Evolutionary conservation across 2,797 vertebrate genomes (phyloP).

Genomic region (Cynodonichthys magdalenae): DNA sequence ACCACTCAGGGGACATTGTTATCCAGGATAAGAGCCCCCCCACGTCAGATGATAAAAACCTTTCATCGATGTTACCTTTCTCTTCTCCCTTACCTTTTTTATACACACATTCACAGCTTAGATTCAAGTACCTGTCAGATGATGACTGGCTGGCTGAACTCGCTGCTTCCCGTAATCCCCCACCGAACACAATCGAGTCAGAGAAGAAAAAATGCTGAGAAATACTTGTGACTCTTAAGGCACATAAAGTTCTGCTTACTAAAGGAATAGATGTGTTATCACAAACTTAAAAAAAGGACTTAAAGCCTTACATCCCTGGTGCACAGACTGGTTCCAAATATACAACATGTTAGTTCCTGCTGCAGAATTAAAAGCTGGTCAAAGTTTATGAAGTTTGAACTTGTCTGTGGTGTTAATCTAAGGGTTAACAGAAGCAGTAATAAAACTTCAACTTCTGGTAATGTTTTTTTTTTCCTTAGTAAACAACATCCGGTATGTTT

Average conservation of each 20-base stretch:
- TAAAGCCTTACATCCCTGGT: too few relatives aligned
- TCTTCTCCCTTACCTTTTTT: not conserved
- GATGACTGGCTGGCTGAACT: not conserved
- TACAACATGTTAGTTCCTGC: not conserved
- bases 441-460: conserved; percentile 9
- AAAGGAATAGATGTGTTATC: too few relatives aligned
- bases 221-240: not conserved
- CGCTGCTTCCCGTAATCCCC: not conserved
- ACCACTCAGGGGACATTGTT: not conserved
- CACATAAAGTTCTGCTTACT: not conserved
- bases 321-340: too few relatives aligned
- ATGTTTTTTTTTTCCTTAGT: conserved; percentile 17
- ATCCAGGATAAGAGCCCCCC: not conserved
- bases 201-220: not conserved
- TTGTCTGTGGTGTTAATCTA: conserved; percentile 20
- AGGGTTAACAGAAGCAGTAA: conserved; percentile 7
- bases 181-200: not conserved
- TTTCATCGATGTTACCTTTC: conserved; percentile 1
- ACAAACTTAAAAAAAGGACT: too few relatives aligned
- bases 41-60: not conserved
- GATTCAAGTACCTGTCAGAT: conserved; percentile 1
- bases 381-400: conserved; percentile 17
- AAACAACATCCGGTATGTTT: conserved; percentile 2
- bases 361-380: not conserved
- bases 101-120: not conserved